Conservation (phyloP, 2,797 vertebrate species). For the Melanotaenia parkinsoni region DNA sequence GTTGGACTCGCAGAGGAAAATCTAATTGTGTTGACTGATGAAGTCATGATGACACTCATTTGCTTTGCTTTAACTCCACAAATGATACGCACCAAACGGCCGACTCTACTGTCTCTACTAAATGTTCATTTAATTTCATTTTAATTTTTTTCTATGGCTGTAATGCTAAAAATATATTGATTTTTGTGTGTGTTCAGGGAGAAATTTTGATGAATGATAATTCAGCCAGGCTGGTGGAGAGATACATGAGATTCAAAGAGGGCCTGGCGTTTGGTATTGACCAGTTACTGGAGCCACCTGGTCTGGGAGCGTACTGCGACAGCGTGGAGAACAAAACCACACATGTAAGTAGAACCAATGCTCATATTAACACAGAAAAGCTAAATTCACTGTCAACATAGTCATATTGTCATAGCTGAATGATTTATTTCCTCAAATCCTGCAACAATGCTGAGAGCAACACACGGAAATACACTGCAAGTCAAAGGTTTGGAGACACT, state of each 20-base stretch:
- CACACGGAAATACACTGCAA: no score
- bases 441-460: no score
- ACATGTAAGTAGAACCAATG: slow-evolving; percentile 50
- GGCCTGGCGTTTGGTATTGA: slow-evolving; percentile 92
- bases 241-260: slow-evolving; percentile 85
- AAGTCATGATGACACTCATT: no score
- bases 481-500: no score
- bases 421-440: no score
- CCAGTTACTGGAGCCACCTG: slow-evolving; percentile 90
- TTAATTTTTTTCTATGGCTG: background rate
- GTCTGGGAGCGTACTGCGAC: slow-evolving; percentile 89
- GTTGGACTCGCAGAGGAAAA: no score
- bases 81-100: background rate
- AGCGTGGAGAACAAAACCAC: slow-evolving; percentile 56
- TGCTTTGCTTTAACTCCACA: no score
- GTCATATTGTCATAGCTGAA: no score
- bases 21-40: no score
- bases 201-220: slow-evolving; percentile 84
- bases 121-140: background rate
- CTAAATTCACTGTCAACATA: no score
- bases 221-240: slow-evolving; percentile 83
- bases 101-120: background rate
- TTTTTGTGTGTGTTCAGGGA: slow-evolving; percentile 79
- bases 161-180: background rate
- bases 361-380: no score